Evolutionary conservation across 2,797 vertebrate genomes (phyloP).

Genomic region (Limosa lapponica): DNA sequence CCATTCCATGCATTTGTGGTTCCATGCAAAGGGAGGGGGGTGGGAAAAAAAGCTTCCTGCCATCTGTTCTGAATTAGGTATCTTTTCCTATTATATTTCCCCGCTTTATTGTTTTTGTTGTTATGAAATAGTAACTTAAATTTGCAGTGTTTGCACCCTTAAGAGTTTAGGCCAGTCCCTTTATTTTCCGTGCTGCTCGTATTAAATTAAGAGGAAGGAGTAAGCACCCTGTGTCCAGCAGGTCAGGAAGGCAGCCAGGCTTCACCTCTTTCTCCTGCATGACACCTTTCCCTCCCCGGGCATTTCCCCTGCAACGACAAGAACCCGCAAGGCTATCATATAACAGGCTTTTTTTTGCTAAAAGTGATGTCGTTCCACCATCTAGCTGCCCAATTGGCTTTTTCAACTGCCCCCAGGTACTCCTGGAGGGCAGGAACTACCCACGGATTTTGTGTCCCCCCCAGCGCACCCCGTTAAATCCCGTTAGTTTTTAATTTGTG

Average conservation of each 20-base stretch:
- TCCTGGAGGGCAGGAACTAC: background rate
- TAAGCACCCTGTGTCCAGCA: background rate
- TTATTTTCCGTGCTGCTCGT: background rate
- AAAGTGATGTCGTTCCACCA: rapidly evolving
- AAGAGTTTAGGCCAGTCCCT: slow-evolving; percentile 8
- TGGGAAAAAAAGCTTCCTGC: background rate
- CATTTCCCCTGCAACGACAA: background rate
- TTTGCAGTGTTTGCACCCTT: slow-evolving; percentile 26
- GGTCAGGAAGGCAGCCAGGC: rapidly evolving
- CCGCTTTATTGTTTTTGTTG: slow-evolving; percentile 43
- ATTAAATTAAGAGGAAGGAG: background rate
- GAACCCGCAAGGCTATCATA: rapidly evolving
- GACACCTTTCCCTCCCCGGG: background rate
- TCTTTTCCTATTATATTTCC: slow-evolving; percentile 48
- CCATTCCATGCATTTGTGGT: slow-evolving; percentile 52
- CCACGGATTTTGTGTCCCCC: background rate
- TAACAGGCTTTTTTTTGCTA: background rate
- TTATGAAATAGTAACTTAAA: slow-evolving; percentile 33
- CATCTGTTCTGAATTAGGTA: slow-evolving; percentile 70
- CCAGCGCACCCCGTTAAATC: rapidly evolving
- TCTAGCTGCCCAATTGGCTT: rapidly evolving
- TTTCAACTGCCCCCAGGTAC: background rate
- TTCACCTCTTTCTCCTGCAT: background rate
- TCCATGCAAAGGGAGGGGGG: background rate
- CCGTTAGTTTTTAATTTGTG: background rate